phyloP scores from a whole-genome alignment of 2,888 invertebrate species.

The Mythimna loreyi region DNA sequence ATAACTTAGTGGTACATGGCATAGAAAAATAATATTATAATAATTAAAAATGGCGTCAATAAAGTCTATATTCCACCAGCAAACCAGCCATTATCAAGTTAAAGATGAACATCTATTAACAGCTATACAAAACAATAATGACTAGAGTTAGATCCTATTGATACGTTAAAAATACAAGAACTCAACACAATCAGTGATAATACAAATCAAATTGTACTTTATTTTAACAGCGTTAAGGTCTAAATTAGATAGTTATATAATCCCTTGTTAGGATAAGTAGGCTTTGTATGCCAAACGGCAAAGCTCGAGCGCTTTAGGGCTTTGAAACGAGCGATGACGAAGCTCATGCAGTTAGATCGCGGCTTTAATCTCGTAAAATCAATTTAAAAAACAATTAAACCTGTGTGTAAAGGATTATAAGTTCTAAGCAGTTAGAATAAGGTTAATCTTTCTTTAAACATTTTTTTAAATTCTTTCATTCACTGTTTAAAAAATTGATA shows the following conservation, averaged over 20 bases:
- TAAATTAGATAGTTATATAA: slow-evolving; percentile 65
- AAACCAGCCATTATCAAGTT: slow-evolving; percentile 61
- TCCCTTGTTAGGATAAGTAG: slow-evolving; percentile 65
- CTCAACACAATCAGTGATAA: slow-evolving; percentile 57
- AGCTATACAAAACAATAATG: slow-evolving; percentile 79
- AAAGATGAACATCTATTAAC: slow-evolving; percentile 76
- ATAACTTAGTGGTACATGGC: slow-evolving; percentile 5
- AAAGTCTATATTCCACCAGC: slow-evolving; percentile 58
- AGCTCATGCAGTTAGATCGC: neutral
- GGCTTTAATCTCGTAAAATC: neutral
- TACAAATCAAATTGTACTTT: slow-evolving; percentile 70
- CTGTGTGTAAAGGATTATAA: neutral
- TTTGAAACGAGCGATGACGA: slow-evolving; percentile 35
- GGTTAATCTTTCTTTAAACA: neutral
- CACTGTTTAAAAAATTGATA: neutral
- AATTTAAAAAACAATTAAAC: neutral
- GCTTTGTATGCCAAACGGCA: slow-evolving; percentile 70
- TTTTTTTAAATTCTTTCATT: neutral
- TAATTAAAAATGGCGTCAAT: neutral
- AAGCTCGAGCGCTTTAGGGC: slow-evolving; percentile 72
- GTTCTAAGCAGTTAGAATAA: neutral
- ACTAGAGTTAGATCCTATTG: slow-evolving; percentile 82
- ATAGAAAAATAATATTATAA: neutral
- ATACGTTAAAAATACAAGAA: slow-evolving; percentile 58
- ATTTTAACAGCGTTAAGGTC: slow-evolving; percentile 58